These are phyloP conservation scores for Brotula barbata DNA, from an alignment of 2,797 vertebrate species.

Conservation along the genomic window DNA sequence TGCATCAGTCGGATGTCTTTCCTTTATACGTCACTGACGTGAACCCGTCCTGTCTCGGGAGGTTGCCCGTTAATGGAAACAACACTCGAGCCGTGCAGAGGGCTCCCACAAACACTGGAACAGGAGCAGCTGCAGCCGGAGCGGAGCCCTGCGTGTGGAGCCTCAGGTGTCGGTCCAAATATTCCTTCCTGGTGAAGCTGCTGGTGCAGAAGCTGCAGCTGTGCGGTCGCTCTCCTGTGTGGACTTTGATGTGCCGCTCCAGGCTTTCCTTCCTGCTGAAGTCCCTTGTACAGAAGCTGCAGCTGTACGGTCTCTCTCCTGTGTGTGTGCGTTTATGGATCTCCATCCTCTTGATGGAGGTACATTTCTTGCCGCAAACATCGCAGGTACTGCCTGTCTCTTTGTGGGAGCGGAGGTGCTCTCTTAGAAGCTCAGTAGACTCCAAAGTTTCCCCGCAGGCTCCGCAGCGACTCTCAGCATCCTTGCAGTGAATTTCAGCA, in stretches of 20 bases:
- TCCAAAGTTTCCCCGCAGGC: conserved; percentile 13
- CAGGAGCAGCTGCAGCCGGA: background rate
- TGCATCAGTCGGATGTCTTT: too few species aligned
- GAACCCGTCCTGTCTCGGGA: too few species aligned
- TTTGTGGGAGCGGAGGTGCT: conserved; percentile 24
- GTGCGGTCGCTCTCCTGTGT: conserved; percentile 7
- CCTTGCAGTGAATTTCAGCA: conserved; percentile 24
- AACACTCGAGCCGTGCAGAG: too few species aligned
- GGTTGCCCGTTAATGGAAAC: too few species aligned
- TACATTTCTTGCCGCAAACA: conserved; percentile 34
- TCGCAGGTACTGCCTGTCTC: conserved; percentile 26
- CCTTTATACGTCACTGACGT: too few species aligned
- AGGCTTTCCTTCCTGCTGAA: conserved; percentile 39
- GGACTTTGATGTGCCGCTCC: conserved; percentile 28
- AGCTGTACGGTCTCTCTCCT: conserved; percentile 23
- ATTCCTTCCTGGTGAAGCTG: conserved; percentile 20
- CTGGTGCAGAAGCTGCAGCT: conserved; percentile 21
- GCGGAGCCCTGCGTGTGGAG: conserved; percentile 1
- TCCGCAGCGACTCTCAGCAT: background rate
- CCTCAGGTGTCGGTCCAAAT: conserved; percentile 17
- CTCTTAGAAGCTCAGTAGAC: conserved; percentile 1
- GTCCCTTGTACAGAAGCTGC: conserved; percentile 9
- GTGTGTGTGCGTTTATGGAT: conserved; percentile 37
- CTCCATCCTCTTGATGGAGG: conserved; percentile 42
- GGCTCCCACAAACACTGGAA: too few species aligned